These are phyloP conservation scores for Elachura formosa DNA, from an alignment of 2,113 vertebrate species.

Conservation along the genomic window DNA sequence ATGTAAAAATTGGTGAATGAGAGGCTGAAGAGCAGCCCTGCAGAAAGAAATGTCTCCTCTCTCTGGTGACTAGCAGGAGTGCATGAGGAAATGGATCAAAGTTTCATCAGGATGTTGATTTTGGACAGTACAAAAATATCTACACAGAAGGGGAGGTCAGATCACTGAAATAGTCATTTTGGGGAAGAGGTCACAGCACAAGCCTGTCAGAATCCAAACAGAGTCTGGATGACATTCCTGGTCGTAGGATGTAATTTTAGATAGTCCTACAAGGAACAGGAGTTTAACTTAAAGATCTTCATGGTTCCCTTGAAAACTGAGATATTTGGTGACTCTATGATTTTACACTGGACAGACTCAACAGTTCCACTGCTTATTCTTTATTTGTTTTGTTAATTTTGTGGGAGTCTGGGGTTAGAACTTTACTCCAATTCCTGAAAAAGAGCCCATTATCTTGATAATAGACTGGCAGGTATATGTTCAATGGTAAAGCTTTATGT, in stretches of 20 bases:
- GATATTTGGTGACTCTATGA: not conserved
- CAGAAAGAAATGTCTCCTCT: not conserved
- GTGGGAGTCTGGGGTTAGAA: not conserved
- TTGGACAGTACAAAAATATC: too few relatives aligned
- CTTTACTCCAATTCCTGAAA: not conserved
- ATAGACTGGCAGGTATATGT: not conserved
- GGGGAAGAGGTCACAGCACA: too few relatives aligned
- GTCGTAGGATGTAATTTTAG: not conserved
- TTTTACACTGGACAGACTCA: not conserved
- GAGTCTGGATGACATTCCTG: accelerated
- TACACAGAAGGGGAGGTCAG: too few relatives aligned
- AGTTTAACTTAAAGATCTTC: not conserved
- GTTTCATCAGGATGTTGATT: too few relatives aligned
- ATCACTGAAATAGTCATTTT: too few relatives aligned
- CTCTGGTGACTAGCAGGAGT: not conserved
- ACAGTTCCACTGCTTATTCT: not conserved
- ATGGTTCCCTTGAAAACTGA: not conserved
- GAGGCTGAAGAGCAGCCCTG: not conserved
- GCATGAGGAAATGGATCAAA: not conserved
- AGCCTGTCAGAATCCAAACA: too few relatives aligned
- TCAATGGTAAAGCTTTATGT: constrained; percentile 29
- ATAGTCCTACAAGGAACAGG: not conserved
- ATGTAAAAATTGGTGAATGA: accelerated
- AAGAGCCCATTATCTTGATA: not conserved
- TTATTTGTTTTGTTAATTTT: not conserved